These are phyloP conservation scores for Oreortyx pictus DNA, from an alignment of 2,797 vertebrate genomes.

Conservation along the genomic window DNA sequence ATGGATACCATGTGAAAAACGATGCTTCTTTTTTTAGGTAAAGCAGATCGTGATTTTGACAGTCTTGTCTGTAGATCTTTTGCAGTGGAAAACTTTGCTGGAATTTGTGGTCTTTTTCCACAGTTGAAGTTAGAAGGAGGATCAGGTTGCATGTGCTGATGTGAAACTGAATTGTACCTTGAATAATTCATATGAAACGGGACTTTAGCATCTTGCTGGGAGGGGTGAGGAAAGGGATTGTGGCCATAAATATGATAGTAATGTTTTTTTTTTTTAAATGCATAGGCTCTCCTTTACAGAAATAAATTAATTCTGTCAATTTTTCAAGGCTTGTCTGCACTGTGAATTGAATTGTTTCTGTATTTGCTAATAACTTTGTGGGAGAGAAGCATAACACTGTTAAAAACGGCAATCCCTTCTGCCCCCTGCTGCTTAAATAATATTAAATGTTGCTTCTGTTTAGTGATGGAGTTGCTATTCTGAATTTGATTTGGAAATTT, in stretches of 20 bases:
- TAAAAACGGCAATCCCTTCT: background rate
- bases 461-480: background rate
- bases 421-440: background rate
- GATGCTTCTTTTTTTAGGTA: background rate
- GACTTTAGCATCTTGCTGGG: background rate
- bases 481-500: background rate
- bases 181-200: conserved; percentile 51
- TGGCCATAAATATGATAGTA: conserved; percentile 26
- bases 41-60: background rate
- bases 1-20: background rate
- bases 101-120: background rate
- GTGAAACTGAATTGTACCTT: conserved; percentile 36
- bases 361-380: background rate
- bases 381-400: background rate
- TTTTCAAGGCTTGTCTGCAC: conserved; percentile 18
- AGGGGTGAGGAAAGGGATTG: background rate
- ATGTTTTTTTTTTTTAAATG: fast-evolving
- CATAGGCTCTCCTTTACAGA: conserved; percentile 2
- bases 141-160: conserved; percentile 2
- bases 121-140: background rate
- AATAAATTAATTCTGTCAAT: background rate
- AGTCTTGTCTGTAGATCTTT: background rate
- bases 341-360: background rate
- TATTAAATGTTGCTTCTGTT: background rate
- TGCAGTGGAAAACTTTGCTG: background rate